These are phyloP conservation scores for Harmothoe impar DNA, from an alignment of 2,888 invertebrate species.

Conservation along the genomic window DNA sequence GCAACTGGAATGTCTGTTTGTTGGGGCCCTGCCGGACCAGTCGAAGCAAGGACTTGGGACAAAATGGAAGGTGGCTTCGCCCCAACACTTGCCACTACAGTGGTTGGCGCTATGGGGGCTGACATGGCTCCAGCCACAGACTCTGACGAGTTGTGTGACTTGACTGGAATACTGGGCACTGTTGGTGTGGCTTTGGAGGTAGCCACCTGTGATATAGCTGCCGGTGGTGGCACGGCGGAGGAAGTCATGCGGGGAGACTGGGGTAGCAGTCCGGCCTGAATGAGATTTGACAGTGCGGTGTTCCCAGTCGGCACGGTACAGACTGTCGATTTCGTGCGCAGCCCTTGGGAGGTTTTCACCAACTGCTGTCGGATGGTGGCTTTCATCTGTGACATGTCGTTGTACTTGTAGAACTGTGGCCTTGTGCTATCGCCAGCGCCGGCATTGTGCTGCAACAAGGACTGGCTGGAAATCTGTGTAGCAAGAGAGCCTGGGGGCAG, in stretches of 20 bases:
- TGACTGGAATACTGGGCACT: background rate
- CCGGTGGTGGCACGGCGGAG: slow-evolving; percentile 17
- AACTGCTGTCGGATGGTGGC: slow-evolving; percentile 77
- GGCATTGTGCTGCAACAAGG: background rate
- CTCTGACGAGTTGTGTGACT: background rate
- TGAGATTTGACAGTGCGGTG: slow-evolving; percentile 57
- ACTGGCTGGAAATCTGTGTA: background rate
- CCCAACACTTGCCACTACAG: slow-evolving; percentile 10
- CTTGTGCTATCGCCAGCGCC: background rate
- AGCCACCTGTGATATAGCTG: background rate
- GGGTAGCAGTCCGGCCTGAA: slow-evolving; percentile 62
- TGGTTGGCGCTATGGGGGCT: background rate
- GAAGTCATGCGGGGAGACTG: background rate
- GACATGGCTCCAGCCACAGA: background rate
- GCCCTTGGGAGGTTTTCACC: slow-evolving; percentile 72
- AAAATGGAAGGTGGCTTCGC: background rate
- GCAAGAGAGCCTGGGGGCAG: background rate
- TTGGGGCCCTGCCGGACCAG: background rate
- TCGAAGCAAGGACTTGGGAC: background rate
- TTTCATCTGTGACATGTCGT: slow-evolving; percentile 56
- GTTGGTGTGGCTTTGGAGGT: background rate
- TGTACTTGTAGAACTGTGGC: slow-evolving; percentile 59
- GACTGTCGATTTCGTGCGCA: slow-evolving; percentile 48
- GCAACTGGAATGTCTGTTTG: background rate
- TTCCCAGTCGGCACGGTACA: slow-evolving; percentile 16